A percentile compares a stretch with the other conserved stretches of the same genome.
Conservation (phyloP, 2,113 vertebrate genomes). For the Anas platyrhynchos region DNA sequence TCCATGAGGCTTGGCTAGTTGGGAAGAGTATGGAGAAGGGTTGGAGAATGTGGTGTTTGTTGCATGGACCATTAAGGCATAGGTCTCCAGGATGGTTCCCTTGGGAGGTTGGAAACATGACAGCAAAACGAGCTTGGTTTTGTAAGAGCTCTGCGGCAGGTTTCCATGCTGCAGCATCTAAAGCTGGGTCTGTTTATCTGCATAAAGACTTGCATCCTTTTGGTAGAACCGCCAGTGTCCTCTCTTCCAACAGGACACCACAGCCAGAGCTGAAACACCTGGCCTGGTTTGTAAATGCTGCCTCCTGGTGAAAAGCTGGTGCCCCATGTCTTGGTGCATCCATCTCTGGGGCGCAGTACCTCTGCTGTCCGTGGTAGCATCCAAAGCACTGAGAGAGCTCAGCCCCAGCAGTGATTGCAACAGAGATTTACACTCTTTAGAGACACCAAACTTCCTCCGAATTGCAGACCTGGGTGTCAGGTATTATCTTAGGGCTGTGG, state of each 20-base stretch:
- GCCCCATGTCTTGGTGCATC: no score
- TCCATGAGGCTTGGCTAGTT: fast-evolving
- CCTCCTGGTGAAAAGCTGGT: not conserved
- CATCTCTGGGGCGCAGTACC: no score
- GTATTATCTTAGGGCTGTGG: not conserved
- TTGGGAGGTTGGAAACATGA: not conserved
- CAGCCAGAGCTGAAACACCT: not conserved
- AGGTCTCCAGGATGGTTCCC: not conserved
- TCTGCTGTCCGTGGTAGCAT: not conserved
- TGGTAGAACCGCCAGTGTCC: fast-evolving
- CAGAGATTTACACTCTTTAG: not conserved
- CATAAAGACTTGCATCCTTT: not conserved
- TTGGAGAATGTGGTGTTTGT: not conserved
- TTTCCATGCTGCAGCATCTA: not conserved
- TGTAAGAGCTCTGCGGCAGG: not conserved
- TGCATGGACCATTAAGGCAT: not conserved
- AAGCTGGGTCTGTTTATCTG: not conserved
- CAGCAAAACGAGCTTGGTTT: not conserved
- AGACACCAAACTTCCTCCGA: not conserved
- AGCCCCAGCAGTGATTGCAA: not conserved
- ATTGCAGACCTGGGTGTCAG: not conserved
- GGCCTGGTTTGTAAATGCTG: not conserved
- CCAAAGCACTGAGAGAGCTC: not conserved
- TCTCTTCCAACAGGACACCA: not conserved
- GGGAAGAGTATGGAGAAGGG: not conserved